phyloP scores from a whole-genome alignment of 1,140 invertebrate species.

The Drosophila chauvacae region DNA sequence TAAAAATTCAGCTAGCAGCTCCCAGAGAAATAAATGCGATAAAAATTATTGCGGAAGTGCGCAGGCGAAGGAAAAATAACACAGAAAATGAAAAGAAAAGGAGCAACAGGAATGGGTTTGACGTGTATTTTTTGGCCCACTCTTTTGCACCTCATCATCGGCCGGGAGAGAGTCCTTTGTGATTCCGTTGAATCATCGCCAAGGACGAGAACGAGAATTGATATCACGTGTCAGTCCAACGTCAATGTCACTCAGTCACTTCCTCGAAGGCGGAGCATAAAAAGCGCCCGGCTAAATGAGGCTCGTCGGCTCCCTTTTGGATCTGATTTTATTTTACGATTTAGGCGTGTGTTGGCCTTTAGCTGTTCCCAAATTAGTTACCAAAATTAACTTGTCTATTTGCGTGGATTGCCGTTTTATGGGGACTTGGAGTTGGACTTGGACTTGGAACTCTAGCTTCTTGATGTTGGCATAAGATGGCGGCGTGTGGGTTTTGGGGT shows the following conservation, averaged over 20 bases:
- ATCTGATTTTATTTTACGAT: constrained; percentile 59
- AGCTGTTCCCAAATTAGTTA: constrained; percentile 46
- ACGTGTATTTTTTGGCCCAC: constrained; percentile 13
- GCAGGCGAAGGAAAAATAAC: constrained; percentile 40
- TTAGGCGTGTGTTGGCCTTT: constrained; percentile 51
- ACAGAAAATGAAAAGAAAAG: constrained; percentile 13
- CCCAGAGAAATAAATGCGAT: constrained; percentile 62
- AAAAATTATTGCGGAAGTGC: constrained; percentile 81
- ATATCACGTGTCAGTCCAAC: constrained; percentile 59
- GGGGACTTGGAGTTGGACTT: constrained; percentile 6
- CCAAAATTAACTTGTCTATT: constrained; percentile 66
- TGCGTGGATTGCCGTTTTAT: constrained; percentile 61
- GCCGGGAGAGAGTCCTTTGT: constrained; percentile 27
- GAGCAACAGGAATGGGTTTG: constrained; percentile 60
- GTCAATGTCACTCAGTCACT: constrained; percentile 52
- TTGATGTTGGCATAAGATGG: constrained; percentile 25
- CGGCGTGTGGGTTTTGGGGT: not conserved
- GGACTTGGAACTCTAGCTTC: not conserved
- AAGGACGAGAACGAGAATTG: constrained; percentile 45
- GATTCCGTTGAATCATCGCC: constrained; percentile 54
- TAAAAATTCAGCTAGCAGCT: constrained; percentile 62
- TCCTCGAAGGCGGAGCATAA: constrained; percentile 15
- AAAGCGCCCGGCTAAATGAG: constrained; percentile 42
- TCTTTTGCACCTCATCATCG: constrained; percentile 29
- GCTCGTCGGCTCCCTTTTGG: not conserved